Base-by-base conservation (phyloP, 1,140 invertebrate species). In the Brachionus koreanus region DNA sequence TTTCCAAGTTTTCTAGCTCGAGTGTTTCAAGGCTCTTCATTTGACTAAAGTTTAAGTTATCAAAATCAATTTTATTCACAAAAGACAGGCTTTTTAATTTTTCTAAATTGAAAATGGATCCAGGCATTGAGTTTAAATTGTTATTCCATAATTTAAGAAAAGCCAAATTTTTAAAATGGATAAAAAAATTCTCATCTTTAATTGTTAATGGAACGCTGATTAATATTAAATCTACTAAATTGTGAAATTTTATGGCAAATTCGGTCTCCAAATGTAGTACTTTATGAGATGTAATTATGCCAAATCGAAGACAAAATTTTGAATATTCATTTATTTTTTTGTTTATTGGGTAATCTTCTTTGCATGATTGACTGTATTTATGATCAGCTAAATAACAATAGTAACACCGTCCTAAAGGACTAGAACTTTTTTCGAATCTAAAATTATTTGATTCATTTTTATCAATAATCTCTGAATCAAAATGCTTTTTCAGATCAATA, bases 351-450 rank as follows among this genome's bases (percentile, higher is more conserved):
- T 39, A 69, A 19, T 39, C 35, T 37, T 37, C 16, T 39, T 39
- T 39, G 19, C 6, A 39, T 39, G 29, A 37, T 6, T 35, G 35
- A 10, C 16, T 37, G 65, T 69, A 69, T 16, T 69, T 69, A 7
- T 19, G 13, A 39, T 39, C 65, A 69, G 65, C 65, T 69, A 69
- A 10, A 69, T 35, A 39, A 39, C 65, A 69, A 69, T 69, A 69
- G 37, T 69, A 69, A n/a, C 65, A 69, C 19, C 37, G n/a, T 7
- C 33, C 35, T 1, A 69, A 33, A 39, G 25, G 25, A 33, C 3
- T 65, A 2, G 63, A 33, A n/a, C 16, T 65, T 4, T 65, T 65
- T 69, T 69, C 33, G 37, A 69, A 69, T 39, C 19, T 33, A n/a
- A 29, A 65, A n/a, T 35, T 65, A 33, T n/a, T 37, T n/a, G 63